phyloP scores from a whole-genome alignment of 2,888 invertebrate species.

The Lithophane socia region DNA sequence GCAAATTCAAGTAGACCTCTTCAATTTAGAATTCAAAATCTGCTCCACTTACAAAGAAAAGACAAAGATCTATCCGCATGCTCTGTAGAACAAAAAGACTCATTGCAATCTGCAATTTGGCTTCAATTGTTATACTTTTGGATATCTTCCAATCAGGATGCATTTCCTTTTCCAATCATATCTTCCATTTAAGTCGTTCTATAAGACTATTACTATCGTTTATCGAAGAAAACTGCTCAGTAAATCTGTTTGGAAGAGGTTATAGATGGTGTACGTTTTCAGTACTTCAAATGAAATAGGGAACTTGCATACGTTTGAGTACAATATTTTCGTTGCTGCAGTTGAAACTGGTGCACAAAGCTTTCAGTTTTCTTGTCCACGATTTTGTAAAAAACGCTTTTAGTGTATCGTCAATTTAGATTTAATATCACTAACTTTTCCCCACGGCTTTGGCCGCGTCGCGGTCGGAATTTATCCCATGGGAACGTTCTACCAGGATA shows the following conservation, averaged over 20 bases:
- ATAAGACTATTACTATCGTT: slow-evolving; percentile 36
- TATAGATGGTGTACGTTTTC: slow-evolving; percentile 31
- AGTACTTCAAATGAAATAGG: slow-evolving; percentile 37
- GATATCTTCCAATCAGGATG: slow-evolving; percentile 58
- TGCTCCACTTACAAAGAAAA: slow-evolving; percentile 14
- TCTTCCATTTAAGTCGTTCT: slow-evolving; percentile 42
- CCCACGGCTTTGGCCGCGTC: neutral
- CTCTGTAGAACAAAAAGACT: slow-evolving; percentile 36
- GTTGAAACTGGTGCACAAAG: neutral
- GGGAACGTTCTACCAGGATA: neutral
- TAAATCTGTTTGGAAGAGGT: slow-evolving; percentile 46
- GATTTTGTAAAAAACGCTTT: neutral
- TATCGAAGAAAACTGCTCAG: slow-evolving; percentile 35
- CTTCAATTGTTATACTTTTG: slow-evolving; percentile 53
- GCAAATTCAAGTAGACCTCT: neutral
- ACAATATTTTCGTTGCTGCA: slow-evolving; percentile 21
- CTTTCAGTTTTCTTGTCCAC: neutral
- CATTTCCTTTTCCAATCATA: slow-evolving; percentile 51
- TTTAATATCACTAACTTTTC: neutral
- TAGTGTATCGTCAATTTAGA: too few species aligned
- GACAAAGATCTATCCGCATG: slow-evolving; percentile 15
- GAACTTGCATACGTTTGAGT: slow-evolving; percentile 26
- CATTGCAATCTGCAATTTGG: slow-evolving; percentile 53
- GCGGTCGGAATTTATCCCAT: neutral
- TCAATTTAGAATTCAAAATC: slow-evolving; percentile 24